Evolutionary conservation across 2,113 vertebrate genomes (phyloP).

Genomic region (Oreotrochilus melanogaster): DNA sequence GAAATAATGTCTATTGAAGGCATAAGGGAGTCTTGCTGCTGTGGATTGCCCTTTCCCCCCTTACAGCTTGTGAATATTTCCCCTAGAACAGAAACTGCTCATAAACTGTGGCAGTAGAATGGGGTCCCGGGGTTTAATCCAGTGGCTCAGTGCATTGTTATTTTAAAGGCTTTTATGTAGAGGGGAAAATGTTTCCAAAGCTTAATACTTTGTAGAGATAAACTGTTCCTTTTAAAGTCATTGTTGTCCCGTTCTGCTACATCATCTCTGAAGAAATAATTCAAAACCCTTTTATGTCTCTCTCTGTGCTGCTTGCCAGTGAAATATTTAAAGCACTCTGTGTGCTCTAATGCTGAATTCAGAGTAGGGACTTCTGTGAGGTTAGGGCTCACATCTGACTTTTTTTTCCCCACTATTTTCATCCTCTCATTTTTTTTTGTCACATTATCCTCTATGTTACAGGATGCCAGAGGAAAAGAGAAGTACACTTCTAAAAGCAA

Average conservation of each 20-base stretch:
- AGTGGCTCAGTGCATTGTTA: neutral
- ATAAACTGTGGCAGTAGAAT: neutral
- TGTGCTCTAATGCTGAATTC: neutral
- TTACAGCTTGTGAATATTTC: neutral
- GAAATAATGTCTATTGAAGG: slow-evolving; percentile 31
- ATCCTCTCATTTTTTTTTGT: neutral
- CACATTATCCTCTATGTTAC: neutral
- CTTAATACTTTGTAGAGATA: slow-evolving; percentile 62
- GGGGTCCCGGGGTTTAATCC: slow-evolving; percentile 38
- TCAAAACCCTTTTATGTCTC: neutral
- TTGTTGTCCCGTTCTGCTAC: slow-evolving; percentile 33
- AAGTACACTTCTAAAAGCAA: neutral
- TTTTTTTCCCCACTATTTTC: neutral
- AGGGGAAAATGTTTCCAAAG: slow-evolving; percentile 8
- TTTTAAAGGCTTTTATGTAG: slow-evolving; percentile 32
- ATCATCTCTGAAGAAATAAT: slow-evolving; percentile 29
- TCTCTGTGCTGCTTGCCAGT: neutral
- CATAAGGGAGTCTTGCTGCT: neutral
- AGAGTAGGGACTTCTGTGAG: neutral
- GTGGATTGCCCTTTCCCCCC: slow-evolving; percentile 30
- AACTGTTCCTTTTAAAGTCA: slow-evolving; percentile 58
- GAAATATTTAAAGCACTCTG: neutral
- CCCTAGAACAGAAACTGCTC: neutral
- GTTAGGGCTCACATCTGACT: neutral
- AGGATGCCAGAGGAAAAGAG: neutral